Base-by-base conservation (phyloP, 2,888 invertebrate genomes). In the Fragum whitleyi region DNA sequence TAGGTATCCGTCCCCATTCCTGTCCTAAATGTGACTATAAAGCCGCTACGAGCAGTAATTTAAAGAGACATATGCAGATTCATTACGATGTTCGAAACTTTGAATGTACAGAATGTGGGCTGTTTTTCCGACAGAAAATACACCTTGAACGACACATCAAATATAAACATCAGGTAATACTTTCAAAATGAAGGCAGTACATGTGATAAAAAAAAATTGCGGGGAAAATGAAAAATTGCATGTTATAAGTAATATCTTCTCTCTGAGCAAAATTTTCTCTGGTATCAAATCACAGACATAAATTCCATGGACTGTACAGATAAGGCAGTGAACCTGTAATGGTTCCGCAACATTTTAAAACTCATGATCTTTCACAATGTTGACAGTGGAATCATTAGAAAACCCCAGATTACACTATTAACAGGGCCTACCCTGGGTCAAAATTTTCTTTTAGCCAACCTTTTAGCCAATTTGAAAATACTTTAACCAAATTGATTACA, bases 121-220 rank as follows among this genome's bases (percentile, higher is more conserved):
- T 89, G 28, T 81, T 82, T 69, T 93, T 93, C 82, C 74, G 92
- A 65, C 93, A 93, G 88, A 93, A 93, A 79, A 92, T 93, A 36
- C 93, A 93, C 77, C 89, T 93, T 59, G 90, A 92, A 69, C 81
- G 93, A 42, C 93, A 93, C 77, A 84, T 92, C 59, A 91, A 91
- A 70, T 93, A 92, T 74, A 92, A 90, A 83, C 93, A 93, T 83
- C 89, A 91, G 92, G 93, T 92, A 62, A n/a, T 61, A 61, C 26
- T 16, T n/a, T n/a, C n/a, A n/a, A n/a, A n/a, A n/a, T n/a, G n/a
- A n/a, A n/a, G n/a, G n/a, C n/a, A n/a, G n/a, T n/a, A n/a, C n/a
- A n/a, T n/a, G n/a, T n/a, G n/a, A n/a, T n/a, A n/a, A n/a, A 16
- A 28, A 23, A 61, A 61, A 61, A 29, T 9, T 28, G 26, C 2